A percentile compares a stretch with the other conserved stretches of the same genome.
phyloP scores from a whole-genome alignment of 2,113 vertebrate genomes.

The Ptilonorhynchus violaceus region DNA sequence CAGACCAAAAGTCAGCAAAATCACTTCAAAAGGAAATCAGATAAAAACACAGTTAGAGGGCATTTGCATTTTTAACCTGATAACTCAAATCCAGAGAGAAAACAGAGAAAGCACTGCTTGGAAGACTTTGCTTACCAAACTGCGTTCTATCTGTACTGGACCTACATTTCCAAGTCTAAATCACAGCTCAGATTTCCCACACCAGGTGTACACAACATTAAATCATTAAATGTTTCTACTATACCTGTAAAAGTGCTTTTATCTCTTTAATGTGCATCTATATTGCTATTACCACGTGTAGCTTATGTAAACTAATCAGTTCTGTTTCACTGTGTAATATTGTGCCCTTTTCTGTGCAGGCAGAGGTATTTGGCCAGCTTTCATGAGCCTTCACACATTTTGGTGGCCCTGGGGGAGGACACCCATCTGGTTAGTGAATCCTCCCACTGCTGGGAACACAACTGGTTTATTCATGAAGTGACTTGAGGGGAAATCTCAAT shows the following conservation, averaged over 20 bases:
- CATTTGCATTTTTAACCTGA: not conserved
- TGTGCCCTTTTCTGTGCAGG: not conserved
- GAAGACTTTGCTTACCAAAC: not conserved
- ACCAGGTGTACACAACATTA: not conserved
- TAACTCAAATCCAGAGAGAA: not conserved
- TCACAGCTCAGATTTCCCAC: not conserved
- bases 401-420: not conserved
- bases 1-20: slow-evolving; percentile 13
- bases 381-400: not conserved
- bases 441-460: not conserved
- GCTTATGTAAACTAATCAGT: not conserved
- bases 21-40: not conserved
- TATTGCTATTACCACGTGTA: not conserved
- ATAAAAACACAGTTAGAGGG: not conserved
- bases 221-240: not conserved
- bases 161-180: not conserved
- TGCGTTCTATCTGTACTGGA: not conserved
- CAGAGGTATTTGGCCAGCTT: not conserved
- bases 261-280: not conserved
- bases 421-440: not conserved
- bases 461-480: not conserved
- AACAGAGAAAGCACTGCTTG: not conserved
- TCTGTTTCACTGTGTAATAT: not conserved
- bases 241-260: not conserved
- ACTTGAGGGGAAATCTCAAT: not conserved